A percentile compares a stretch with the other conserved stretches of the same genome.
Conservation (phyloP, 1,140 invertebrate species). For the Caenorhabditis inopinata region DNA sequence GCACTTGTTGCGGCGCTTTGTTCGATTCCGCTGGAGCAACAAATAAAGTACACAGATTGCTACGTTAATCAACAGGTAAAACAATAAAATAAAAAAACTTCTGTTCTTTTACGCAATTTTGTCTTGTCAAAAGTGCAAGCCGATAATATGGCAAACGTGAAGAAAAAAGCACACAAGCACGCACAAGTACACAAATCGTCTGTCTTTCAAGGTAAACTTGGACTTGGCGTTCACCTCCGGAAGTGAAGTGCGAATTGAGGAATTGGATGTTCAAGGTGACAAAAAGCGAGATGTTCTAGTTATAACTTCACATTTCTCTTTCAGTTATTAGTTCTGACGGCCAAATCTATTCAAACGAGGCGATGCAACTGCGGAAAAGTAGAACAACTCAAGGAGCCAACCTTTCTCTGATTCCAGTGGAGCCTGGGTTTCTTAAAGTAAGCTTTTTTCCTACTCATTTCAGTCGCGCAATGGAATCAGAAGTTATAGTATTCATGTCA, state of each 20-base stretch:
- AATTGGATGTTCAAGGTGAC: constrained; percentile 73
- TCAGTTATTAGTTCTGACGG: constrained; percentile 78
- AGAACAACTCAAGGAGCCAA: constrained; percentile 72
- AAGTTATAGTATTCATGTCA: too few species aligned
- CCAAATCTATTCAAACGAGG: constrained; percentile 18
- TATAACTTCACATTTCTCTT: background rate
- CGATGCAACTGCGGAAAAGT: constrained; percentile 46
- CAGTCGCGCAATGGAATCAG: too few species aligned
- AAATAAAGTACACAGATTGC: constrained; percentile 39
- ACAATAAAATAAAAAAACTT: too few species aligned
- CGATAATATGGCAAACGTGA: too few species aligned
- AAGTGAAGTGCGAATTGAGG: constrained; percentile 75
- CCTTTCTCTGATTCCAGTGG: constrained; percentile 81
- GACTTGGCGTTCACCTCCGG: constrained; percentile 70
- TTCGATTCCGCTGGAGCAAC: constrained; percentile 66
- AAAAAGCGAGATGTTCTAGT: background rate
- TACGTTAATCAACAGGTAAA: constrained; percentile 59
- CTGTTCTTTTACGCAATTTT: too few species aligned
- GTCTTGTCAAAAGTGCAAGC: too few species aligned
- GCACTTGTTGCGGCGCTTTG: constrained; percentile 55
- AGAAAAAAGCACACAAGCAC: background rate
- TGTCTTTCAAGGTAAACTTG: constrained; percentile 57
- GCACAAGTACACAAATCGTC: background rate
- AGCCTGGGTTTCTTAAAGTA: constrained; percentile 89
- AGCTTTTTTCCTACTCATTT: constrained; percentile 20